Conservation (phyloP, 2,797 vertebrate genomes). For the Silurus lanzhouensis region DNA sequence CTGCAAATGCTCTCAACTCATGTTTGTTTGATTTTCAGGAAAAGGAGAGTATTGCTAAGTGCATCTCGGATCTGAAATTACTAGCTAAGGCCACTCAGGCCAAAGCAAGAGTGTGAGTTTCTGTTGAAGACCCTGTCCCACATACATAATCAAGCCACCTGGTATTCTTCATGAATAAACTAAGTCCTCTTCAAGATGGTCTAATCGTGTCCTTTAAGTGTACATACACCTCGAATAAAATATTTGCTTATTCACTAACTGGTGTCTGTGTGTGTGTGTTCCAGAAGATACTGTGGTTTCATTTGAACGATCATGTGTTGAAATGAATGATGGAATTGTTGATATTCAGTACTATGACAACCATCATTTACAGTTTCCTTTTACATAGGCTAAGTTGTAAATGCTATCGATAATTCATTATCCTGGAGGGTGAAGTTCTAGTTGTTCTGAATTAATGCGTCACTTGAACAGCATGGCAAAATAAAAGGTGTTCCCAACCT, state of each 20-base stretch:
- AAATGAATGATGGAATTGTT: background rate
- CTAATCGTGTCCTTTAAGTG: conserved; percentile 69
- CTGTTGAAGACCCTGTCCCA: conserved; percentile 49
- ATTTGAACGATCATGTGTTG: background rate
- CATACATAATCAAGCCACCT: conserved; percentile 56
- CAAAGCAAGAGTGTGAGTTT: conserved; percentile 64
- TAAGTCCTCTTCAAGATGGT: conserved; percentile 63
- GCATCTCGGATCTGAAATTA: conserved; percentile 87
- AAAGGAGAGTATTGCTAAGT: conserved; percentile 92
- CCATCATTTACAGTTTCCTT: background rate
- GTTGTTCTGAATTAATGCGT: background rate
- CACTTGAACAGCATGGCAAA: conserved; percentile 10
- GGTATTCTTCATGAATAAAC: conserved; percentile 71
- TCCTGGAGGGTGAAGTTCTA: background rate
- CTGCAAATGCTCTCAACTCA: background rate
- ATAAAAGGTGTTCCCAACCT: conserved; percentile 58
- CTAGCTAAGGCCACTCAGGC: conserved; percentile 80
- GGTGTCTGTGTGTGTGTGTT: conserved; percentile 39
- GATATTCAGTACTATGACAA: background rate
- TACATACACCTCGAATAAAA: conserved; percentile 80
- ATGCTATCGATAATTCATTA: background rate
- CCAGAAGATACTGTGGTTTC: background rate
- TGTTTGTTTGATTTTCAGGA: conserved; percentile 77
- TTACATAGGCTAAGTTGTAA: conserved; percentile 8
- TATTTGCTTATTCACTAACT: conserved; percentile 66